Base-by-base conservation (phyloP, 1,140 invertebrate genomes). In the Lepidurus packardi region DNA sequence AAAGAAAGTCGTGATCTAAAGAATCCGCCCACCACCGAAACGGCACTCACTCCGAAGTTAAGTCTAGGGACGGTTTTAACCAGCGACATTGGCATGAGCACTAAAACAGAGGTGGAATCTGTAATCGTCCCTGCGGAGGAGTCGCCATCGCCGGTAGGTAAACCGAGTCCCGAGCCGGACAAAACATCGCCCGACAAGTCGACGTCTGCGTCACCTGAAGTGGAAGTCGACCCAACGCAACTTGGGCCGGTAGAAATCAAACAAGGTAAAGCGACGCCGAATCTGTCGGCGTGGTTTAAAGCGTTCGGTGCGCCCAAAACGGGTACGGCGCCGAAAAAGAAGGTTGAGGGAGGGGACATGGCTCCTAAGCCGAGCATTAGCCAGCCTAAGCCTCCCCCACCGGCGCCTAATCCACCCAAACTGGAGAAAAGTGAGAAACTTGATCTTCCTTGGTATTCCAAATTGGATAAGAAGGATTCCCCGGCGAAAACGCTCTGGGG, bases 251-350 rank as follows among this genome's bases (percentile, higher is more conserved):
- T 78, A 78, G 82, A 83, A 42, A 81, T 83, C 73, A 85, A 86
- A 75, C 86, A 88, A 82, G 88, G 89, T 82, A 89, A 90, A 84
- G 90, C 92, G 21, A 94, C 92, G 75, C 93, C 94, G 0, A 94
- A 95, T 86, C 86, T 94, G 73, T 94, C 92, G 84, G 94, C 93
- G 13, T 95, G 93, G 94, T 92, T 95, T 77, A 94, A 94, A 85
- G 93, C 93, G 0, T 95, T 95, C 84, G 93, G 94, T 65, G 91
- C 91, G 0, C 93, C 93, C 7, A 94, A 91, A 82, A 81, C 84
- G 25, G 81, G 82, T 74, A 81, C 82, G 43, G 80, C 80, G 25
- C 45, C 80, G 73, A 84, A 84, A 80, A 84, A 84, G 82, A 82
- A 83, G 81, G 77, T 80, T 25, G 82, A 84, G 81, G 77, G 79